These are phyloP conservation scores for Labeo rohita DNA, from an alignment of 2,113 vertebrate genomes.

Conservation along the genomic window DNA sequence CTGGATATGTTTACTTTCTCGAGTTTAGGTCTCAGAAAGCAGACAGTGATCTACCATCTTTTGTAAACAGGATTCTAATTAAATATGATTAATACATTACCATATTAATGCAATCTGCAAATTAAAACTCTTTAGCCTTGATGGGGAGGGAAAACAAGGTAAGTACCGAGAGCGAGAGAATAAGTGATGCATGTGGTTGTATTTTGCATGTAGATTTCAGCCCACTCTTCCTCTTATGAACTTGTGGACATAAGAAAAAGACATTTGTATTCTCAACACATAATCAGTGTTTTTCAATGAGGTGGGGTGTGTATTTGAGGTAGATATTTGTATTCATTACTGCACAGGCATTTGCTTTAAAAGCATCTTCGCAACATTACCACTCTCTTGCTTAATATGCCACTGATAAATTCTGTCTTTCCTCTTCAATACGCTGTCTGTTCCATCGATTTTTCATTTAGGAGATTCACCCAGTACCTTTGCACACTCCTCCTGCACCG, in stretches of 20 bases:
- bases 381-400: conserved; percentile 35
- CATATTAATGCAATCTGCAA: conserved; percentile 49
- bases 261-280: neutral
- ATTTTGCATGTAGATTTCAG: conserved; percentile 41
- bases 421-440: conserved; percentile 36
- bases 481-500: neutral
- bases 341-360: conserved; percentile 34
- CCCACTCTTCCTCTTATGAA: conserved; percentile 35
- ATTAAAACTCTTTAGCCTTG: conserved; percentile 36
- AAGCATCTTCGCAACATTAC: conserved; percentile 44
- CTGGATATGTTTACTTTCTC: conserved; percentile 21
- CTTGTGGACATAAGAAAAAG: conserved; percentile 13
- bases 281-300: conserved; percentile 25
- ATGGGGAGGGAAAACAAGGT: conserved; percentile 2
- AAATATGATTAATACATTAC: conserved; percentile 47
- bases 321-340: conserved; percentile 50
- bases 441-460: conserved; percentile 53
- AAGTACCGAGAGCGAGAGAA: neutral
- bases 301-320: conserved; percentile 15
- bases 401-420: conserved; percentile 29
- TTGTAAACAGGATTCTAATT: conserved; percentile 50
- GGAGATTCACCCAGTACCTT: conserved; percentile 15
- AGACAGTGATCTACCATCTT: conserved; percentile 21
- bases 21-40: conserved; percentile 29
- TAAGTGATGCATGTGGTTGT: conserved; percentile 2